phyloP scores from a whole-genome alignment of 2,113 vertebrate genomes.

The Gavia stellata region DNA sequence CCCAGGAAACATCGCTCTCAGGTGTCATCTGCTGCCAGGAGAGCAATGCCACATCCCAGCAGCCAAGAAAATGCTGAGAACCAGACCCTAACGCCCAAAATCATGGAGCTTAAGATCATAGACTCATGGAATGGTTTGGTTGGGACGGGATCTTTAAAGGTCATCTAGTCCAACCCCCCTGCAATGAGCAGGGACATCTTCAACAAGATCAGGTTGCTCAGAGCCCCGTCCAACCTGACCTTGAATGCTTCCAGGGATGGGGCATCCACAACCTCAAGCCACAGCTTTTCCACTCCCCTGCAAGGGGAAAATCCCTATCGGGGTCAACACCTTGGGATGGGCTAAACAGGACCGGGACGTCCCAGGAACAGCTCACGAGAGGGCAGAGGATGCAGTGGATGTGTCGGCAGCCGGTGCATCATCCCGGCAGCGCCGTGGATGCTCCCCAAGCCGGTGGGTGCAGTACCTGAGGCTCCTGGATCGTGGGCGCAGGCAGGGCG shows the following conservation, averaged over 20 bases:
- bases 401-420: rapidly evolving
- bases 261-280: not conserved
- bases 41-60: not conserved
- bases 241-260: not conserved
- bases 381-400: not conserved
- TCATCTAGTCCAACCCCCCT: not conserved
- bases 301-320: rapidly evolving
- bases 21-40: not conserved
- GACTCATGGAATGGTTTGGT: not conserved
- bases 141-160: not conserved
- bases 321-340: not conserved
- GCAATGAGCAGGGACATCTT: not conserved
- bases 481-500: slow-evolving; percentile 83
- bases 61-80: not conserved
- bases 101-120: not conserved
- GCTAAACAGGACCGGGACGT: not conserved
- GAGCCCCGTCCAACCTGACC: not conserved
- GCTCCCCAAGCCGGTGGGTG: rapidly evolving
- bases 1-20: not conserved
- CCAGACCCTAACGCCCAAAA: not conserved
- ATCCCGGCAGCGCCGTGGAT: rapidly evolving
- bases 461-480: slow-evolving; percentile 92
- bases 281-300: not conserved
- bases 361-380: not conserved
- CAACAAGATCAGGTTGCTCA: not conserved